These are phyloP conservation scores for Euproctis similis DNA, from an alignment of 2,888 invertebrate species.

Conservation along the genomic window DNA sequence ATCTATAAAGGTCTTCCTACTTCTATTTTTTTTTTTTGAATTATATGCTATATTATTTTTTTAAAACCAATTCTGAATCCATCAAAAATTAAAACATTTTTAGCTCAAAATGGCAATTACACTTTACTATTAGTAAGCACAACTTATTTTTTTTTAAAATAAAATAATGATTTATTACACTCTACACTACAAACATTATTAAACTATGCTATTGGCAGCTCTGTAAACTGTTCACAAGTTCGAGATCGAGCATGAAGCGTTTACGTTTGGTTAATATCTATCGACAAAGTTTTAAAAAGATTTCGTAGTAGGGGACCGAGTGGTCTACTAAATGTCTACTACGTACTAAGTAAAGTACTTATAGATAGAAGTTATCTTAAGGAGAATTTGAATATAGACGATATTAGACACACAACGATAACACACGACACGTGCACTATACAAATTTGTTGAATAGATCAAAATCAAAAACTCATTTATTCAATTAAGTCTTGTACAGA, in stretches of 20 bases:
- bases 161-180: slow-evolving; percentile 12
- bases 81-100: too few relatives aligned
- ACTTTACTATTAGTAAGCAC: too few relatives aligned
- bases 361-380: slow-evolving; percentile 50
- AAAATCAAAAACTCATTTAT: slow-evolving; percentile 21
- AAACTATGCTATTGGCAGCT: slow-evolving; percentile 41
- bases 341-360: slow-evolving; percentile 67
- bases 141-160: too few relatives aligned
- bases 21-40: too few relatives aligned
- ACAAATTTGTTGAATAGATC: too few relatives aligned
- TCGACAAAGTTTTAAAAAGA: slow-evolving; percentile 36
- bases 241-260: slow-evolving; percentile 64
- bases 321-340: slow-evolving; percentile 48
- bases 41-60: too few relatives aligned
- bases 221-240: slow-evolving; percentile 41
- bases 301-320: slow-evolving; percentile 41
- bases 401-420: slow-evolving; percentile 36
- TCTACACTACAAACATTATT: slow-evolving; percentile 27
- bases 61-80: too few relatives aligned
- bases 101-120: too few relatives aligned
- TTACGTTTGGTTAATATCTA: slow-evolving; percentile 49
- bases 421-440: too few relatives aligned
- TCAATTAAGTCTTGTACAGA: too few relatives aligned
- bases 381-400: slow-evolving; percentile 35
- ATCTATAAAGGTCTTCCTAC: too few relatives aligned